phyloP scores from a whole-genome alignment of 2,888 invertebrate genomes.

The Drosophila colorata region DNA sequence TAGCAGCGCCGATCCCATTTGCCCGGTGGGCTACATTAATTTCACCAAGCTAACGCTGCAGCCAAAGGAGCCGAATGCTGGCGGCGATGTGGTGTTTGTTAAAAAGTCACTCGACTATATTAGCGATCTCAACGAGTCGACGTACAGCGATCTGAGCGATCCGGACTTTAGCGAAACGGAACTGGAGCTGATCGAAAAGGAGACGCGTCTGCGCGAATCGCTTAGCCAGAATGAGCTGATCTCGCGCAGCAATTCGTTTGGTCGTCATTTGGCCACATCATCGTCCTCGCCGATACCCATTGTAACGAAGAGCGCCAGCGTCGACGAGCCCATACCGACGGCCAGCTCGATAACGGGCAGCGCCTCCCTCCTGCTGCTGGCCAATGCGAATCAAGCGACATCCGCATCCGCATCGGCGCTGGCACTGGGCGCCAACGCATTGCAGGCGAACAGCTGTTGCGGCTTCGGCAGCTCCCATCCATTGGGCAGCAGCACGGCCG shows the following conservation, averaged over 20 bases:
- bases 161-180: slow-evolving; percentile 88
- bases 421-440: slow-evolving; percentile 24
- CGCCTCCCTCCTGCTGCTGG: slow-evolving; percentile 63
- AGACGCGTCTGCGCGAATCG: slow-evolving; percentile 84
- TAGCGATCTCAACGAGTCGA: slow-evolving; percentile 88
- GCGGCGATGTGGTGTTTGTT: slow-evolving; percentile 85
- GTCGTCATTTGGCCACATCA: slow-evolving; percentile 82
- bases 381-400: slow-evolving; percentile 51
- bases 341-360: slow-evolving; percentile 54
- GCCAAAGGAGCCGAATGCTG: slow-evolving; percentile 86
- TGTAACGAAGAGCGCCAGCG: slow-evolving; percentile 85
- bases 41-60: slow-evolving; percentile 93
- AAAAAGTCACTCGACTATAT: slow-evolving; percentile 88
- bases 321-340: slow-evolving; percentile 83
- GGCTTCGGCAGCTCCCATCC: slow-evolving; percentile 68
- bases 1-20: slow-evolving; percentile 96
- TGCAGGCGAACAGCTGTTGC: slow-evolving; percentile 62
- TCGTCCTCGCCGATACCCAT: slow-evolving; percentile 85
- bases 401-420: slow-evolving; percentile 48
- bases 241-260: slow-evolving; percentile 85
- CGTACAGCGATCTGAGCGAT: slow-evolving; percentile 89
- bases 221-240: slow-evolving; percentile 85
- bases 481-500: slow-evolving; percentile 81
- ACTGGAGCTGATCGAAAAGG: slow-evolving; percentile 87
- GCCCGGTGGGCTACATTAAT: slow-evolving; percentile 97